Conservation (phyloP, 2,797 vertebrate genomes). For the Pantherophis vulpinus region DNA sequence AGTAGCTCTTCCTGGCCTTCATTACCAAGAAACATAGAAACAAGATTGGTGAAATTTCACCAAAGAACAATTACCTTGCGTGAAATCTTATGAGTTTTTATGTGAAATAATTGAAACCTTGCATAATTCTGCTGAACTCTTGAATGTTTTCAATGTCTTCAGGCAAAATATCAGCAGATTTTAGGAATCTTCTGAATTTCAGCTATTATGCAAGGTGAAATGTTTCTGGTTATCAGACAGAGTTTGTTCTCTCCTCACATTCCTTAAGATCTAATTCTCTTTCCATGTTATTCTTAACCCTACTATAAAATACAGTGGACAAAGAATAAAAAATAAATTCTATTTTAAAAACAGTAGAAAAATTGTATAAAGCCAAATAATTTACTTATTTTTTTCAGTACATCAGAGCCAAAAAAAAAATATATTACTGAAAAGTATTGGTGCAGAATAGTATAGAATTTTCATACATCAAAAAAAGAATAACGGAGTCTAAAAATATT, state of each 20-base stretch:
- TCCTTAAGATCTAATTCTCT: neutral
- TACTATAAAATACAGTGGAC: neutral
- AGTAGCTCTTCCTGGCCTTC: neutral
- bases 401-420: neutral
- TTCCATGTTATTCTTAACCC: neutral
- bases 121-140: neutral
- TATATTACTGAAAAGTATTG: neutral
- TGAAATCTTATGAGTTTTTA: neutral
- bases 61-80: neutral
- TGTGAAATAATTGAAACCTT: neutral
- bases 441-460: neutral
- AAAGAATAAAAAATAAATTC: neutral
- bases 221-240: neutral
- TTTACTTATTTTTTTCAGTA: neutral
- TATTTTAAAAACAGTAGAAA: neutral
- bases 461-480: neutral
- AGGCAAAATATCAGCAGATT: neutral
- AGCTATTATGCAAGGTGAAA: neutral
- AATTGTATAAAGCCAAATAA: neutral
- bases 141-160: neutral
- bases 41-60: neutral
- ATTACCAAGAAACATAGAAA: neutral
- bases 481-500: neutral
- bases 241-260: neutral
- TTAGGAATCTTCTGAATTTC: neutral